Conservation (phyloP, 2,113 vertebrate genomes). For the Colinus virginianus region DNA sequence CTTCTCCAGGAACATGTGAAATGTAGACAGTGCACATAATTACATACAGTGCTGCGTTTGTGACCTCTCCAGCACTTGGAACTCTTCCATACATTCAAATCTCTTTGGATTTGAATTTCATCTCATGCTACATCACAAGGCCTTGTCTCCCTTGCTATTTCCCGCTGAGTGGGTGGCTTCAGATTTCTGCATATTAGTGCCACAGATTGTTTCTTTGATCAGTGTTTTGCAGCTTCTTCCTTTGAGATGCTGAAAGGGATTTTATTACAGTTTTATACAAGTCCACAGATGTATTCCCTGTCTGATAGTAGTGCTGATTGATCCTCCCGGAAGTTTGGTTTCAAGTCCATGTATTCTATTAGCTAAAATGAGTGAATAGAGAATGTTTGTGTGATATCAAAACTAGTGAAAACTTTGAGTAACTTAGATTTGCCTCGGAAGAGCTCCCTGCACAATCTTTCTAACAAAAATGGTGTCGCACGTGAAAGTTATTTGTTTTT, state of each 20-base stretch:
- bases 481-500: background rate
- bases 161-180: background rate
- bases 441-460: background rate
- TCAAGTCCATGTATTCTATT: constrained; percentile 48
- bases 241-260: background rate
- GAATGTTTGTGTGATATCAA: constrained; percentile 48
- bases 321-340: constrained; percentile 55
- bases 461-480: background rate
- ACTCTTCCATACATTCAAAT: background rate
- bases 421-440: constrained; percentile 11
- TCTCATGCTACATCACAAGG: background rate
- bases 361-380: constrained; percentile 47
- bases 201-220: constrained; percentile 6
- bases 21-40: background rate
- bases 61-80: background rate
- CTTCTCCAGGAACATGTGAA: background rate
- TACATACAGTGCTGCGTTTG: background rate
- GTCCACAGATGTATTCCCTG: background rate
- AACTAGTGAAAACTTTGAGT: constrained; percentile 43
- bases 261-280: constrained; percentile 8
- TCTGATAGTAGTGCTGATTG: constrained; percentile 51
- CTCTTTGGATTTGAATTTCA: constrained; percentile 4
- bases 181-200: background rate
- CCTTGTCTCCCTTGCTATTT: background rate
- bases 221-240: constrained; percentile 6